Evolutionary conservation across 1,140 invertebrate genomes (phyloP), one percentile per base, ranked within the genome.

Genomic region (Brachionus rubens): DNA sequence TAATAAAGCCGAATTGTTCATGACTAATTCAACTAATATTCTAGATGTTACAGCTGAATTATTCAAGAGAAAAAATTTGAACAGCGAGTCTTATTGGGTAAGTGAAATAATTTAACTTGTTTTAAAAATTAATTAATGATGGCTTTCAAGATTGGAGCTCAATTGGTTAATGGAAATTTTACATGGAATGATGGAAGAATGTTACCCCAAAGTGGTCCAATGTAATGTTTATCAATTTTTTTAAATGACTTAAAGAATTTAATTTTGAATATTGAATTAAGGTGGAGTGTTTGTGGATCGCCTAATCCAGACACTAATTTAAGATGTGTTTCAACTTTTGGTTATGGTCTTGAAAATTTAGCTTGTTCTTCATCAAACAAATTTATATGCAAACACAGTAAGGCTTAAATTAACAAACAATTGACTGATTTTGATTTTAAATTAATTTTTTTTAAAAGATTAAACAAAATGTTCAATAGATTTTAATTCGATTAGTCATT

Each of bases 271-370:
- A 16, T 59, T 59, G 0, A 16, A 16, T 65, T 40, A 65, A 43
- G 59, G 59, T 65, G 59, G 59, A 65, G 59, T 16, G 16, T 43
- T 24, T 65, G 59, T 26, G 12, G 59, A 43, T 9, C 3, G 14
- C 33, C 40, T 1, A 12, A 9, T 19, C 16, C 16, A 43, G n/a
- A 24, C 14, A 9, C 33, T 1, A 19, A 14, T 16, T 41, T 36
- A 6, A 28, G 24, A 2, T 65, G 59, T 43, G 59, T 65, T 19
- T 36, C 36, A 2, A n/a, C 59, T 9, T 65, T 65, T 65, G 59
- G 59, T 26, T 43, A 30, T 24, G 41, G 59, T 24, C 26, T 65
- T n/a, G 59, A 65, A 12, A 65, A 65, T 65, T 65, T 65, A 41
- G 12, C 59, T 2, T 65, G 59, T 24, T 24, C 36, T 10, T 16